These are phyloP conservation scores for Cephus pygmeus DNA, from an alignment of 2,888 invertebrate genomes.

Conservation along the genomic window DNA sequence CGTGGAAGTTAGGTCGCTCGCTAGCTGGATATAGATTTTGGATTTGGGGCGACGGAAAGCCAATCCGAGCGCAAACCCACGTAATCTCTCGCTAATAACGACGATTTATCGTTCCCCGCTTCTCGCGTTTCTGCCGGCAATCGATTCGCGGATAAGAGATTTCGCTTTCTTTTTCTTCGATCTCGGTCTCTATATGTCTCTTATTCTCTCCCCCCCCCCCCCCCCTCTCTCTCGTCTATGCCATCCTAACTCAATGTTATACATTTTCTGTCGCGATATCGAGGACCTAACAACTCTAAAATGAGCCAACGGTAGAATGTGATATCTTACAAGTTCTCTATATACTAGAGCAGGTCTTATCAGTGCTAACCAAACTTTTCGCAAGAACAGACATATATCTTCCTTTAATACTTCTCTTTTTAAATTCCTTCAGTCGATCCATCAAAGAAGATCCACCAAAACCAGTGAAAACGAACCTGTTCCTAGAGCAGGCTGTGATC, in stretches of 20 bases:
- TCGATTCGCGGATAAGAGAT: constrained; percentile 28
- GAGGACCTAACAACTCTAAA: neutral
- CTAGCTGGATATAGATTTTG: constrained; percentile 57
- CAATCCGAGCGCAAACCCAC: constrained; percentile 54
- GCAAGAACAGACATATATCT: neutral
- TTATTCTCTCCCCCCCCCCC: constrained; percentile 13
- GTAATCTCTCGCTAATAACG: constrained; percentile 66
- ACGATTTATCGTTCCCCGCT: constrained; percentile 60
- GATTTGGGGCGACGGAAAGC: constrained; percentile 47
- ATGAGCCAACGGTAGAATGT: neutral
- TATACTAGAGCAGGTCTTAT: neutral
- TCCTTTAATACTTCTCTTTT: neutral
- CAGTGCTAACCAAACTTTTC: neutral
- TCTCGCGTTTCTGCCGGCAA: constrained; percentile 21
- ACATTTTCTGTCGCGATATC: constrained; percentile 16
- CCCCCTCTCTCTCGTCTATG: neutral
- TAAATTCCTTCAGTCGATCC: neutral
- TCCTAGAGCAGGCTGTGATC: constrained; percentile 12
- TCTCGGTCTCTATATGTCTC: neutral
- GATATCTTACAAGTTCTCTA: neutral
- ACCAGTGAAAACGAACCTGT: constrained; percentile 37
- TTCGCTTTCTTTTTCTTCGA: constrained; percentile 17
- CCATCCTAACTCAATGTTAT: constrained; percentile 23
- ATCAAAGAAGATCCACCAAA: neutral
- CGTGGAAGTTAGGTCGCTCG: constrained; percentile 15